Evolutionary conservation across 1,140 invertebrate species (phyloP).

Genomic region (Drosophila aff.): DNA sequence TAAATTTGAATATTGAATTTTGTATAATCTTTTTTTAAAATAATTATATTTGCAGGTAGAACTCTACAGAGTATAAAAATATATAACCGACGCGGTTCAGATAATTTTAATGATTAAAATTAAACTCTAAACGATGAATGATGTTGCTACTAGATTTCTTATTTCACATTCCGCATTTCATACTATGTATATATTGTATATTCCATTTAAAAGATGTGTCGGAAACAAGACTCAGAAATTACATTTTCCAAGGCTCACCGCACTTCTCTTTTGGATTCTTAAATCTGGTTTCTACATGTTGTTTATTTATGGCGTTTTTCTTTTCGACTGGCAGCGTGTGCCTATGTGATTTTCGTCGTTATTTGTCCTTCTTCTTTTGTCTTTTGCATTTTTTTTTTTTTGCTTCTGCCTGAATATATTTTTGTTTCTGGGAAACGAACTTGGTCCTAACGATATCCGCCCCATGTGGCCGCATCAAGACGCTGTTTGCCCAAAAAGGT

Average conservation of each 20-base stretch:
- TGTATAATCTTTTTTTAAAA: background rate
- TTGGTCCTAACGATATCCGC: slow-evolving; percentile 33
- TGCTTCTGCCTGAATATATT: slow-evolving; percentile 4
- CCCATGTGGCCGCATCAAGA: slow-evolving; percentile 21
- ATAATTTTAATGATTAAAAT: no score
- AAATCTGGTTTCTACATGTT: slow-evolving; percentile 70
- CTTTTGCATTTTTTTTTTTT: slow-evolving; percentile 29
- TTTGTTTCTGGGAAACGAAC: slow-evolving; percentile 7
- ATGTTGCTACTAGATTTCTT: no score
- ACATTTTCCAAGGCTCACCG: slow-evolving; percentile 54
- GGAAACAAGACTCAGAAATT: slow-evolving; percentile 19
- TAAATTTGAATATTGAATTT: no score
- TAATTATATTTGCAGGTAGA: slow-evolving; percentile 51
- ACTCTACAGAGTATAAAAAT: background rate
- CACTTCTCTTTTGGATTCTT: slow-evolving; percentile 50
- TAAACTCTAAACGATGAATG: no score
- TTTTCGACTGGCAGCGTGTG: background rate
- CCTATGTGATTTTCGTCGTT: slow-evolving; percentile 7
- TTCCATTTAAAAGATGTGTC: background rate
- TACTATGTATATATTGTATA: no score
- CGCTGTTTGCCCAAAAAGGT: slow-evolving; percentile 1
- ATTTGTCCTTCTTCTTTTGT: slow-evolving; percentile 44
- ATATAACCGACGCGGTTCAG: background rate
- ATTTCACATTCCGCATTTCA: background rate
- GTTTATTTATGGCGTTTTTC: slow-evolving; percentile 67